These are phyloP conservation scores for Zaprionus ghesquierei DNA, from an alignment of 1,140 invertebrate genomes.

Conservation along the genomic window DNA sequence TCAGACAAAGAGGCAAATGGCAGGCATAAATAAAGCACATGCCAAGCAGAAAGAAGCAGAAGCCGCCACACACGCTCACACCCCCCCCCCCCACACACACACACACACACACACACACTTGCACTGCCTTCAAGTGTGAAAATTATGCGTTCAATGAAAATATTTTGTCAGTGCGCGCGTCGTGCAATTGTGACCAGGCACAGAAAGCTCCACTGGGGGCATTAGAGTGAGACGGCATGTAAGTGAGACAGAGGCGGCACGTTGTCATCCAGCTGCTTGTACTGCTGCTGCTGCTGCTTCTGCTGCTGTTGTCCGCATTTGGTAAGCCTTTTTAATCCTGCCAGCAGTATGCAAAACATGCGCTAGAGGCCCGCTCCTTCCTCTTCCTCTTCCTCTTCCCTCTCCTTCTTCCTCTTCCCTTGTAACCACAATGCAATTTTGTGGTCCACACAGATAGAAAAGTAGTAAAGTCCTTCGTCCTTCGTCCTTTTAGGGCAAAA, in stretches of 20 bases:
- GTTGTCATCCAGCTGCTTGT: slow-evolving; percentile 1
- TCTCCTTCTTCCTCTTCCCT: slow-evolving; percentile 5
- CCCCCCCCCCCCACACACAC: not conserved
- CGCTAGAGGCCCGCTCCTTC: slow-evolving; percentile 1
- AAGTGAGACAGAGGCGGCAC: not conserved
- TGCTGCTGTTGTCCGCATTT: slow-evolving; percentile 12
- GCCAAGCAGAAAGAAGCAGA: not conserved
- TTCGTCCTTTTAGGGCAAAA: not conserved
- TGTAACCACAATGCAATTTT: slow-evolving; percentile 59
- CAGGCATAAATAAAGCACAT: slow-evolving; percentile 21
- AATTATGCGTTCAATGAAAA: slow-evolving; percentile 60
- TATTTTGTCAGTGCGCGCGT: slow-evolving; percentile 34
- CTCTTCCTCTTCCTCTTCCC: not conserved
- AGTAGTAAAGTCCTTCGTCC: not conserved
- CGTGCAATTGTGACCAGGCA: not conserved
- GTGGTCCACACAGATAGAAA: slow-evolving; percentile 40
- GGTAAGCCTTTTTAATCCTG: slow-evolving; percentile 43
- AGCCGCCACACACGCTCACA: not conserved
- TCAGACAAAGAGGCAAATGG: slow-evolving; percentile 13
- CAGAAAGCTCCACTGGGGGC: not conserved
- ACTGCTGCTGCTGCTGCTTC: too few species aligned
- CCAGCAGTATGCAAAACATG: slow-evolving; percentile 41
- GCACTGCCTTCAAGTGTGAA: slow-evolving; percentile 39
- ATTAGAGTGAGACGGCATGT: not conserved
- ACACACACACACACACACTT: not conserved